Percentiles rank a stretch among this genome's conserved stretches.
Conservation (phyloP, 2,113 vertebrate genomes). For the Scatophagus argus region DNA sequence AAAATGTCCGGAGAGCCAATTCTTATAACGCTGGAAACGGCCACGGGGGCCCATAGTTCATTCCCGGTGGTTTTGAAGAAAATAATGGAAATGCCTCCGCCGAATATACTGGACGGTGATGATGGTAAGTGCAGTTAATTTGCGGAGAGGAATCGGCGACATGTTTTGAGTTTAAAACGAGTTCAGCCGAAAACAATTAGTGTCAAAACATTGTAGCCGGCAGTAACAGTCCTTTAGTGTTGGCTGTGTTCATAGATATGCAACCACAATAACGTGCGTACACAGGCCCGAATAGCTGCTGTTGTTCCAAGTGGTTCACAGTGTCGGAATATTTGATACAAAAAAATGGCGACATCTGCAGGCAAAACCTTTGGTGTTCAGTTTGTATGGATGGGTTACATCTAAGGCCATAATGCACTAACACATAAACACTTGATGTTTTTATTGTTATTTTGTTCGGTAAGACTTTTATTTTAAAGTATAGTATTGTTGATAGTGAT, state of each 20-base stretch:
- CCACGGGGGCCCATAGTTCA: slow-evolving; percentile 66
- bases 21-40: slow-evolving; percentile 55
- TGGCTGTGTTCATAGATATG: not conserved
- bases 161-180: not conserved
- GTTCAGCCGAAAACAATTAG: not conserved
- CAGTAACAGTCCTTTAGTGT: not conserved
- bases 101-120: slow-evolving; percentile 79
- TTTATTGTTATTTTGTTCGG: too few species aligned
- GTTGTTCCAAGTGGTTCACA: too few species aligned
- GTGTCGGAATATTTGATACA: not conserved
- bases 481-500: too few species aligned
- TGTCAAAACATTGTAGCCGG: not conserved
- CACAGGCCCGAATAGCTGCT: too few species aligned
- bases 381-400: too few species aligned
- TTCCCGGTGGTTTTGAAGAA: slow-evolving; percentile 91
- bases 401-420: too few species aligned
- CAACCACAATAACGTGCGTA: not conserved
- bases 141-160: rapidly evolving
- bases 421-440: too few species aligned
- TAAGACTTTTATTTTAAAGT: too few species aligned
- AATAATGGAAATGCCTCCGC: slow-evolving; percentile 91
- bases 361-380: not conserved
- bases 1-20: slow-evolving; percentile 73
- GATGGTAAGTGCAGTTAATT: slow-evolving; percentile 71
- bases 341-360: not conserved